Base-by-base conservation (phyloP, 2,888 invertebrate species). In the Salpingus planirostris region DNA sequence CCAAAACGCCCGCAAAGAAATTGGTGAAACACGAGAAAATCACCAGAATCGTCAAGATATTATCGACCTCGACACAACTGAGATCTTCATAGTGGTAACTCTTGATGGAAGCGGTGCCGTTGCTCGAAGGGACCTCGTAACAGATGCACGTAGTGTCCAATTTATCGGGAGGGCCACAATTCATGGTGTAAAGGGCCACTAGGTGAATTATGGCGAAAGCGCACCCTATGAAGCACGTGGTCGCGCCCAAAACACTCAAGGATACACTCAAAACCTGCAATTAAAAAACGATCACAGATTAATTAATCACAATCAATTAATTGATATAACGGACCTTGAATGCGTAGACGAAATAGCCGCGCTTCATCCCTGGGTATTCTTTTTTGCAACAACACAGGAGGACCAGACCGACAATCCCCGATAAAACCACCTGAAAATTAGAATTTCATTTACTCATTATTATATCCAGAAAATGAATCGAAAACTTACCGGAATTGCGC, bases 401-500 rank as follows among this genome's bases (percentile, higher is more conserved):
- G 13, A 62, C 44, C 18, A 66, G 47, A 11, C 66, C 67, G 6
- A 64, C 42, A 11, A 66, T 51, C 21, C 67, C 66, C 10, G 66
- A 64, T 12, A 62, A 36, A 15, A 66, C 37, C 15, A 64, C 53
- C 67, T 67, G 48, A 11, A 59, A 55, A n/a, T 15, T 14, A 18
- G n/a, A n/a, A n/a, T n/a, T n/a, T n/a, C n/a, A n/a, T n/a, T n/a
- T n/a, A n/a, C n/a, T n/a, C n/a, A n/a, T n/a, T n/a, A n/a, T n/a
- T n/a, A n/a, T n/a, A n/a, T n/a, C n/a, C n/a, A n/a, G n/a, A n/a
- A n/a, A n/a, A n/a, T n/a, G n/a, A n/a, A 29, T 25, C 14, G 11
- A 14, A 13, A 18, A 50, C 65, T 68, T 60, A 79, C 78, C 42
- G 74, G 71, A 49, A 74, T 60, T 21, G 74, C 78, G 49, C 77